phyloP scores from a whole-genome alignment of 2,888 invertebrate genomes.

The Charanyca ferruginea region DNA sequence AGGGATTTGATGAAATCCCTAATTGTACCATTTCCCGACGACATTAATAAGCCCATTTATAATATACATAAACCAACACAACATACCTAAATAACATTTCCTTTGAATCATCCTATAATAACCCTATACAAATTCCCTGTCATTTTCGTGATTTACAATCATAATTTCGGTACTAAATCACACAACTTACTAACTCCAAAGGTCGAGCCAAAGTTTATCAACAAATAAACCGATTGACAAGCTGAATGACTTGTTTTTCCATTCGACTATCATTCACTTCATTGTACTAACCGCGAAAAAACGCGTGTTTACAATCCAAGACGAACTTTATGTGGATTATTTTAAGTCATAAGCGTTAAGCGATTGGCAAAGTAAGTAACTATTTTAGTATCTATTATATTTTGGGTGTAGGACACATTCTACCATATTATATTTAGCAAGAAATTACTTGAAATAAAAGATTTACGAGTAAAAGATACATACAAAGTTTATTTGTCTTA shows the following conservation, averaged over 20 bases:
- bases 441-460: no score
- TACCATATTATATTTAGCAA: no score
- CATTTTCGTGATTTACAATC: constrained; percentile 33
- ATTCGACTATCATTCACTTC: constrained; percentile 75
- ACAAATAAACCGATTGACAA: constrained; percentile 80
- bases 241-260: constrained; percentile 81
- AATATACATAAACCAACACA: no score
- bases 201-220: constrained; percentile 68
- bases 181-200: constrained; percentile 59
- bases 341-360: constrained; percentile 57
- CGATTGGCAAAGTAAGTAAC: constrained; percentile 18
- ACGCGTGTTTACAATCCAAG: constrained; percentile 83
- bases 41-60: no score
- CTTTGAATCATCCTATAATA: background rate
- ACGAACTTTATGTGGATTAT: constrained; percentile 71
- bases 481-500: no score
- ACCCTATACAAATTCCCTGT: constrained; percentile 30
- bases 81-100: background rate
- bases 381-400: no score
- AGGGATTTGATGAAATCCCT: no score
- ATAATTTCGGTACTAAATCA: constrained; percentile 58
- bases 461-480: no score
- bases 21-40: no score
- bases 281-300: constrained; percentile 76
- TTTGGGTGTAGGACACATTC: no score